These are phyloP conservation scores for Menidia beryllina DNA, from an alignment of 2,113 vertebrate genomes.

Conservation along the genomic window DNA sequence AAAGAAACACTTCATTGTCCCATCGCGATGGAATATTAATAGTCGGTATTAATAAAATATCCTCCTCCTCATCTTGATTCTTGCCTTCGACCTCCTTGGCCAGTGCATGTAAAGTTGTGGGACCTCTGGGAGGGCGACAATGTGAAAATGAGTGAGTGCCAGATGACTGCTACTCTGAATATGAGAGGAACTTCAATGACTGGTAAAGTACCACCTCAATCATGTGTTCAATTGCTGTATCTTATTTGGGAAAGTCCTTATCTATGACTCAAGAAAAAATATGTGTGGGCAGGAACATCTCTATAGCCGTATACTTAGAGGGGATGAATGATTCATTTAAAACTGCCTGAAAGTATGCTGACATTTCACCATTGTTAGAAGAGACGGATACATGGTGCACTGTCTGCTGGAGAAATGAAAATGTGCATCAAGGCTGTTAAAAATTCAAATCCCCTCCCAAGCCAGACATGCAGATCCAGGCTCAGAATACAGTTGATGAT, in stretches of 20 bases:
- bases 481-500: slow-evolving; percentile 48
- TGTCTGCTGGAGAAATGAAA: slow-evolving; percentile 72
- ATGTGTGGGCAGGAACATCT: slow-evolving; percentile 46
- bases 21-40: slow-evolving; percentile 84
- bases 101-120: slow-evolving; percentile 45
- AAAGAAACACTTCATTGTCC: slow-evolving; percentile 80
- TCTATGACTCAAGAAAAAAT: slow-evolving; percentile 52
- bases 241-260: slow-evolving; percentile 35
- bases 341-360: slow-evolving; percentile 75
- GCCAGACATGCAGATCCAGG: slow-evolving; percentile 53
- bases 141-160: slow-evolving; percentile 32
- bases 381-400: slow-evolving; percentile 73
- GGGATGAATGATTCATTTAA: slow-evolving; percentile 79
- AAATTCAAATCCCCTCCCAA: slow-evolving; percentile 61
- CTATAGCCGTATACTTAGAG: slow-evolving; percentile 68
- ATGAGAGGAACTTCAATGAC: slow-evolving; percentile 32
- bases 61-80: slow-evolving; percentile 64
- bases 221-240: no score
- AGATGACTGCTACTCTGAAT: slow-evolving; percentile 34
- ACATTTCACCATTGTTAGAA: slow-evolving; percentile 80
- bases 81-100: slow-evolving; percentile 68
- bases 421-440: slow-evolving; percentile 76
- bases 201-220: background rate
- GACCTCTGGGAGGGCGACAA: slow-evolving; percentile 47
- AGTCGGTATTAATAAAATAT: slow-evolving; percentile 84